A percentile compares a stretch with the other conserved stretches of the same genome.
These are phyloP conservation scores for Cephus pygmeus DNA, from an alignment of 2,888 invertebrate species.

Conservation along the genomic window DNA sequence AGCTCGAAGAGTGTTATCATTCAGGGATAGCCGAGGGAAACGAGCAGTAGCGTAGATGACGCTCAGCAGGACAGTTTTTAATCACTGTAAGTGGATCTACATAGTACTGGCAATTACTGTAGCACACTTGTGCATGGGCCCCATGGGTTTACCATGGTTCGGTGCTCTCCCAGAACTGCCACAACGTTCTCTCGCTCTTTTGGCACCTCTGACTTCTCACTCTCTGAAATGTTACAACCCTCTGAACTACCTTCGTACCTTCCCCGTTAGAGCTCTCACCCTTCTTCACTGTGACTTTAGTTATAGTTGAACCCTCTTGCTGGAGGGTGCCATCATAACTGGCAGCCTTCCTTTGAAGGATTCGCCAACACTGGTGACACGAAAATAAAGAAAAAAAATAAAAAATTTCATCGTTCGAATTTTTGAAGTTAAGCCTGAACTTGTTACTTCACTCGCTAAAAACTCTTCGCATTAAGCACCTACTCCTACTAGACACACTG, in stretches of 20 bases:
- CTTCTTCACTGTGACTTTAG: not conserved
- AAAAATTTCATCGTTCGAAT: not conserved
- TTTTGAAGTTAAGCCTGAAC: not conserved
- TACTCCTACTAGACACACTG: not conserved
- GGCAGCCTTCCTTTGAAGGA: not conserved
- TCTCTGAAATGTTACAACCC: not conserved
- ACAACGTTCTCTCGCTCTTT: not conserved
- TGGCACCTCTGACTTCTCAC: not conserved
- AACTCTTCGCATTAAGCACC: not conserved
- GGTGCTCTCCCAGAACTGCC: not conserved
- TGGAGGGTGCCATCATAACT: not conserved
- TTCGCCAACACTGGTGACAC: not conserved
- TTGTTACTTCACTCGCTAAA: not conserved
- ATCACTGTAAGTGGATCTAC: conserved; percentile 67
- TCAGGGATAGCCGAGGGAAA: conserved; percentile 14
- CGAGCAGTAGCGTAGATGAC: conserved; percentile 37
- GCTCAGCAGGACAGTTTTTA: conserved; percentile 66
- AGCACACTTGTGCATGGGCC: conserved; percentile 57
- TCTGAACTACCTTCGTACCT: not conserved
- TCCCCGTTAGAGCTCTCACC: not conserved
- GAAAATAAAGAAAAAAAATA: not conserved
- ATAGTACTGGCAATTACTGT: conserved; percentile 64
- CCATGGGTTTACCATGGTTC: conserved; percentile 46
- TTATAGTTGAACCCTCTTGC: not conserved
- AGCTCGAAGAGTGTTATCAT: not conserved